phyloP scores from a whole-genome alignment of 2,797 vertebrate species.

The Brotula barbata region DNA sequence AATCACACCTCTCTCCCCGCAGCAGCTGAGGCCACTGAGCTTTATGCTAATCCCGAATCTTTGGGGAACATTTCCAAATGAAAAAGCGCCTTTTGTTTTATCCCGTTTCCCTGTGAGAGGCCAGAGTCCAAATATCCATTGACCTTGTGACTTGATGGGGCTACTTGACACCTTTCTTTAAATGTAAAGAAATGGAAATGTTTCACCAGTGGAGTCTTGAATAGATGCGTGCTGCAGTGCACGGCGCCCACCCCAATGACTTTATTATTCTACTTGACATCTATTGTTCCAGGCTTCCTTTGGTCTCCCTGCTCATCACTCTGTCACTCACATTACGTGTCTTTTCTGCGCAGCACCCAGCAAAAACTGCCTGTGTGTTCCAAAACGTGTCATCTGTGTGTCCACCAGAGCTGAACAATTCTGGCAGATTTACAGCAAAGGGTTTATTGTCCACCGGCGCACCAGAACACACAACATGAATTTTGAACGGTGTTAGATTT shows the following conservation, averaged over 20 bases:
- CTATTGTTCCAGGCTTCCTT: constrained; percentile 61
- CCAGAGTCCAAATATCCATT: constrained; percentile 48
- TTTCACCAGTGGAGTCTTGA: constrained; percentile 38
- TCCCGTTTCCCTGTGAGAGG: constrained; percentile 54
- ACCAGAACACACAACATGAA: constrained; percentile 18
- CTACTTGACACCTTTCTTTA: constrained; percentile 57
- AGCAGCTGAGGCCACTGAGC: constrained; percentile 30
- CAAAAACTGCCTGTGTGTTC: not conserved
- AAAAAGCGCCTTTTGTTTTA: constrained; percentile 62
- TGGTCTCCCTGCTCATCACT: constrained; percentile 53
- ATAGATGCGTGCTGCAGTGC: constrained; percentile 43
- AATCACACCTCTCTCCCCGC: constrained; percentile 38
- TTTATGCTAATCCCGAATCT: constrained; percentile 68
- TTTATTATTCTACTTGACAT: constrained; percentile 46
- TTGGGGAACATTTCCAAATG: constrained; percentile 69
- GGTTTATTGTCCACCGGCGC: constrained; percentile 8
- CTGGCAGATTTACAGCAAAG: constrained; percentile 16
- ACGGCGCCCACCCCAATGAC: constrained; percentile 41
- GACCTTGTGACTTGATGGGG: constrained; percentile 57
- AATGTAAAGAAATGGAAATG: constrained; percentile 75
- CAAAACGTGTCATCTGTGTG: constrained; percentile 20
- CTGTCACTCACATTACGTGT: constrained; percentile 34
- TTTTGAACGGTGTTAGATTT: constrained; percentile 28
- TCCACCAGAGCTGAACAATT: constrained; percentile 14
- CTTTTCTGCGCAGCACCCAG: not conserved